phyloP scores from a whole-genome alignment of 2,888 invertebrate genomes.

The Empis livida region DNA sequence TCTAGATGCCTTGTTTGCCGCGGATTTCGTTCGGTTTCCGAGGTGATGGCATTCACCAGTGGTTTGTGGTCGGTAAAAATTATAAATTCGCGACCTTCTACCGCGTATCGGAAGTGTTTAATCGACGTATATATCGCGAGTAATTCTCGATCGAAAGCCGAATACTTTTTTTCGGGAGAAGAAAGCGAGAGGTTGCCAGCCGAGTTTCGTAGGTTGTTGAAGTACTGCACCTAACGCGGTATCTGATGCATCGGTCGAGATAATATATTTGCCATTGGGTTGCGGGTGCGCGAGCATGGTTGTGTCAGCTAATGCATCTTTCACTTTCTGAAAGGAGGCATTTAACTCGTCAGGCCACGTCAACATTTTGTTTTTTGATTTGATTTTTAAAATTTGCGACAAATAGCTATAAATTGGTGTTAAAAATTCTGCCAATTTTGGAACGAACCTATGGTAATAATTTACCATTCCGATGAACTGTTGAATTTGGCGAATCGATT shows the following conservation, averaged over 20 bases:
- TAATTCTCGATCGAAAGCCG: not conserved
- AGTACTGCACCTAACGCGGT: not conserved
- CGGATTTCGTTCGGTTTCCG: not conserved
- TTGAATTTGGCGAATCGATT: not conserved
- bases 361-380: not conserved
- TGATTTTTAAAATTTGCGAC: not conserved
- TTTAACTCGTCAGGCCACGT: not conserved
- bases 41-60: not conserved
- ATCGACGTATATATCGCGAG: not conserved
- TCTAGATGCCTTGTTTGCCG: too few relatives aligned
- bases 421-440: not conserved
- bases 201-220: not conserved
- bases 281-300: not conserved
- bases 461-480: not conserved
- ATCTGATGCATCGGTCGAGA: not conserved
- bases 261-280: not conserved
- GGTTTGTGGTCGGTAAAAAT: not conserved
- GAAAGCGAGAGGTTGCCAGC: not conserved
- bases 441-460: not conserved
- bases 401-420: not conserved
- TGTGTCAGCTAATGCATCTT: not conserved
- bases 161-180: not conserved
- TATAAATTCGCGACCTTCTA: not conserved
- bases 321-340: not conserved
- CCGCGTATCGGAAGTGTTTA: not conserved